A percentile compares a stretch with the other conserved stretches of the same genome.
Conservation (phyloP, 2,797 vertebrate genomes). For the Chloroceryle inda region DNA sequence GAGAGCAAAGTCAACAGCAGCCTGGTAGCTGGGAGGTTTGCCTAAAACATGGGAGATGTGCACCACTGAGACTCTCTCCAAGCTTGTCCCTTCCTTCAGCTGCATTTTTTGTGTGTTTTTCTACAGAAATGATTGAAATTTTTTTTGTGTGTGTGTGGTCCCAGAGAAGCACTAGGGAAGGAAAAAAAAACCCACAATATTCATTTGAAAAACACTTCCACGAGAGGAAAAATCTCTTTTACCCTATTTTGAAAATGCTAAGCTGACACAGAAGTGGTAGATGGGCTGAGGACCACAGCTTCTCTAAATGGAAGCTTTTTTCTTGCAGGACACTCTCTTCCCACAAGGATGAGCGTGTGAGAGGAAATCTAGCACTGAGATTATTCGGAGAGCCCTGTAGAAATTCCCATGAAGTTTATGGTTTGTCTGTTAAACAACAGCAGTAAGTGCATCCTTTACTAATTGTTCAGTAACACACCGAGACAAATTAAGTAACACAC, state of each 20-base stretch:
- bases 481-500: neutral
- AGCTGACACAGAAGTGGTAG: neutral
- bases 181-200: neutral
- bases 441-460: neutral
- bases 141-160: neutral
- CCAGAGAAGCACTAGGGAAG: neutral
- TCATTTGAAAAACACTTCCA: neutral
- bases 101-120: neutral
- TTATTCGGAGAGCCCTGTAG: neutral
- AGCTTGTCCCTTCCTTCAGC: neutral
- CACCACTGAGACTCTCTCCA: fast-evolving
- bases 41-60: neutral
- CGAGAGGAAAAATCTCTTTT: neutral
- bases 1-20: neutral
- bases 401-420: conserved; percentile 14
- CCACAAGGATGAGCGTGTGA: neutral
- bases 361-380: neutral
- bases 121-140: neutral
- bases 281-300: neutral
- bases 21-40: neutral
- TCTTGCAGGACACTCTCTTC: neutral
- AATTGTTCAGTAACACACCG: neutral
- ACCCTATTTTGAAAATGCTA: neutral
- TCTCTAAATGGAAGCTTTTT: neutral
- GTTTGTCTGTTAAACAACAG: neutral